Conservation (phyloP, 2,888 invertebrate species). For the Troides helena region DNA sequence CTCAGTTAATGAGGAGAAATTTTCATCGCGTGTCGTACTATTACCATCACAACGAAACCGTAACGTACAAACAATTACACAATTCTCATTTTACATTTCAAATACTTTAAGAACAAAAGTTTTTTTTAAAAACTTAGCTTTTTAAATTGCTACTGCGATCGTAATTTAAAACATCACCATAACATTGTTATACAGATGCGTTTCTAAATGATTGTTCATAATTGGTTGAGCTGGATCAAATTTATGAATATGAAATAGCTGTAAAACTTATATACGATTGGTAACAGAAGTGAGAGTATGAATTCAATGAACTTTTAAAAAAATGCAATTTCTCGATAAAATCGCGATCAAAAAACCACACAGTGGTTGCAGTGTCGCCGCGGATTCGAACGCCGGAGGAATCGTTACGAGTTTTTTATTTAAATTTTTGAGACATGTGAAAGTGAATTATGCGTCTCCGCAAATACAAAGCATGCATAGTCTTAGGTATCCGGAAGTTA, state of each 20-base stretch:
- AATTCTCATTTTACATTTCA: conserved; percentile 10
- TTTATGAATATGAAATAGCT: not conserved
- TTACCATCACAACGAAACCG: conserved; percentile 25
- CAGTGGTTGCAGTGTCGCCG: conserved; percentile 36
- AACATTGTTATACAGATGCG: not conserved
- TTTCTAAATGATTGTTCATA: not conserved
- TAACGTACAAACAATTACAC: conserved; percentile 27
- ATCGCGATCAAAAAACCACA: conserved; percentile 8
- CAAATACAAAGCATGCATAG: conserved; percentile 41
- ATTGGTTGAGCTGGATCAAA: not conserved
- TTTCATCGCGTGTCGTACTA: conserved; percentile 27
- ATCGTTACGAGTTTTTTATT: conserved; percentile 58
- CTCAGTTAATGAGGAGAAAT: conserved; percentile 19
- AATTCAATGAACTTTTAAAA: conserved; percentile 2
- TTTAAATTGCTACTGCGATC: not conserved
- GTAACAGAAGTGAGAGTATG: not conserved
- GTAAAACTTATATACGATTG: not conserved
- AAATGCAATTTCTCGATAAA: conserved; percentile 13
- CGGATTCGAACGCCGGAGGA: conserved; percentile 45
- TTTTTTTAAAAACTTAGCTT: no score
- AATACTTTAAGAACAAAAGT: not conserved
- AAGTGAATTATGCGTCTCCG: conserved; percentile 50
- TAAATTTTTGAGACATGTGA: conserved; percentile 55
- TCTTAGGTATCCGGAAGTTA: conserved; percentile 34
- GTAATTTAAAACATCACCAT: not conserved